Evolutionary conservation across 1,140 invertebrate genomes (phyloP).

Genomic region (Tribolium castaneum): DNA sequence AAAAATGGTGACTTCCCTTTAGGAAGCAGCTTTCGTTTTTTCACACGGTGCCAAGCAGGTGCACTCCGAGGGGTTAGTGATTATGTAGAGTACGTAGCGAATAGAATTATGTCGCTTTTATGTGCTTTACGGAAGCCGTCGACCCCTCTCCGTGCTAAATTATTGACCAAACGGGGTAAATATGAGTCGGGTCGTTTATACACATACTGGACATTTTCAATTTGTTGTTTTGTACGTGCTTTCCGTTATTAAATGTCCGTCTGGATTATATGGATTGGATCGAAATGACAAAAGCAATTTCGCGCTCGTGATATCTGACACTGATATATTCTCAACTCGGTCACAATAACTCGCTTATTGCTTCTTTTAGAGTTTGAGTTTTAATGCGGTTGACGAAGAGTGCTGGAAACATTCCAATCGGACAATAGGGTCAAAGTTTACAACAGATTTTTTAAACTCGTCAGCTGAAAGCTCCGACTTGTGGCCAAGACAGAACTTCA

Average conservation of each 20-base stretch:
- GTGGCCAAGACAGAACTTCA: not conserved
- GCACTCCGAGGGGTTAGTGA: conserved; percentile 1
- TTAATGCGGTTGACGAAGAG: not conserved
- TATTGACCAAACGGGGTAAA: conserved; percentile 35
- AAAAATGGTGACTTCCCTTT: not conserved
- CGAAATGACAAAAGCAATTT: conserved; percentile 28
- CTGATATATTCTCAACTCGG: not conserved
- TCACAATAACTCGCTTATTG: not conserved
- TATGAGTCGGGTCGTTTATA: not conserved
- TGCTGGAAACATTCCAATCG: conserved; percentile 18
- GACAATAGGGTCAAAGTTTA: conserved; percentile 21
- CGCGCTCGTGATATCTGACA: not conserved
- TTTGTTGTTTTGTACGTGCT: conserved; percentile 10
- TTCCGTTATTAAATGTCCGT: conserved; percentile 26
- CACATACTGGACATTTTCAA: conserved; percentile 2
- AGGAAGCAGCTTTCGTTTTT: conserved; percentile 1
- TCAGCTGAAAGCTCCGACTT: not conserved
- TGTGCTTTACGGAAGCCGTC: conserved; percentile 23
- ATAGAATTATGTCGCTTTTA: conserved; percentile 17
- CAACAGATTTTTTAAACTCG: not conserved
- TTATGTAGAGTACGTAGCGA: not conserved
- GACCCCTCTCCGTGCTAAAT: conserved; percentile 25
- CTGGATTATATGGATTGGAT: conserved; percentile 13
- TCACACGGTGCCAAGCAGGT: conserved; percentile 14
- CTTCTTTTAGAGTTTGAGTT: conserved; percentile 4